Evolutionary conservation across 2,797 vertebrate species (phyloP).

Genomic region (Sebastes nivosus): DNA sequence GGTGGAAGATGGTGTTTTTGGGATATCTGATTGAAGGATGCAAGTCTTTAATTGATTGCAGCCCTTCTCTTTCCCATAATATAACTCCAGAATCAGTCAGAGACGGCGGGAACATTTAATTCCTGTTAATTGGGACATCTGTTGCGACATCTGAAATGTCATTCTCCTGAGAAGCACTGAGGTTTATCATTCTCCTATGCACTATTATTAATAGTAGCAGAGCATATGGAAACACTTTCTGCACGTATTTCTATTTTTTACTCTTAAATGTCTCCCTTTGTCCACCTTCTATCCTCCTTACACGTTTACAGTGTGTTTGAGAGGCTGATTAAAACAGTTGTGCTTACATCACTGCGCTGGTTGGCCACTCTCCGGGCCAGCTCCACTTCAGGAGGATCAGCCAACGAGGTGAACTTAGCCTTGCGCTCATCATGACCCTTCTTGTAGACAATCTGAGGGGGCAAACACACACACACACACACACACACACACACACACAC

Average conservation of each 20-base stretch:
- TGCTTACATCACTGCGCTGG: slow-evolving; percentile 94
- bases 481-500: not conserved
- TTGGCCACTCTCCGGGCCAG: slow-evolving; percentile 89
- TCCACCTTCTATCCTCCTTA: not conserved
- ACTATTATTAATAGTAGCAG: not conserved
- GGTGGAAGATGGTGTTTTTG: too few species aligned
- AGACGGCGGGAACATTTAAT: not conserved
- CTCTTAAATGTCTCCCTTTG: not conserved
- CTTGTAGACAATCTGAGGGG: slow-evolving; percentile 90
- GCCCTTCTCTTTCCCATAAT: not conserved
- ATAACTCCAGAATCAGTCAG: not conserved
- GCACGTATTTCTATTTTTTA: not conserved
- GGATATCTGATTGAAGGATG: too few species aligned
- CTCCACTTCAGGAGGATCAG: slow-evolving; percentile 91
- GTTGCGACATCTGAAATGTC: not conserved
- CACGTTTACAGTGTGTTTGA: not conserved
- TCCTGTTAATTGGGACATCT: too few species aligned
- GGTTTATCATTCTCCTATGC: not conserved
- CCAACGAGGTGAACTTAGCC: slow-evolving; percentile 89
- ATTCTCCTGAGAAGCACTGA: not conserved
- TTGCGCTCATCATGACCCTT: slow-evolving; percentile 90
- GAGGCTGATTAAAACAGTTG: not conserved
- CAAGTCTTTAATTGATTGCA: not conserved
- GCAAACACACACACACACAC: not conserved
- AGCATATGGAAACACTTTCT: not conserved